Base-by-base conservation (phyloP, 2,888 invertebrate genomes). In the Germaria angustata region DNA sequence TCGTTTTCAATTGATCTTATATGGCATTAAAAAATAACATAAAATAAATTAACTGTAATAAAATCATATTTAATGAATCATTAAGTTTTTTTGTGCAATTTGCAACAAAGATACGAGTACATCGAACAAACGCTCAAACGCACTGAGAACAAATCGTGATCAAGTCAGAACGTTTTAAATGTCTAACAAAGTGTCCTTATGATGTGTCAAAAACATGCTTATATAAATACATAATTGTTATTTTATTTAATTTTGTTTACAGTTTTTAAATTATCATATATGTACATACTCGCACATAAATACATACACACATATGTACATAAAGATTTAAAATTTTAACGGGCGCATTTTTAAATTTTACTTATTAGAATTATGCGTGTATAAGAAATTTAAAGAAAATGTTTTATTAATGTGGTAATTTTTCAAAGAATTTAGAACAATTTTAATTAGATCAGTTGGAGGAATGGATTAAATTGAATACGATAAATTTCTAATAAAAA, bases 31-130 rank as follows among this genome's bases (percentile, higher is more conserved):
- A 81, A 69, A 68, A 77, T 53, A 75, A 65, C 65, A 78, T 65
- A 59, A 75, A 75, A 75, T 69, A 79, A 82, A 81, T 77, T 61
- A 82, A 82, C 82, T 79, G 81, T 82, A 75, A 78, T 82, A 79
- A 82, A 79, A 73, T 75, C 73, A 79, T 71, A 75, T 73, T 68
- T 78, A 75, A 82, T 82, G 82, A 82, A 71, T 82, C 82, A 82
- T 79, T 81, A n/a, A n/a, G n/a, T n/a, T n/a, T n/a, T n/a, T n/a
- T n/a, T n/a, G 20, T 59, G 59, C 72, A 72, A 72, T 57, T 65
- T 57, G 65, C 57, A 72, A 79, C 39, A 71, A 71, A 46, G 17
- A 61, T 39, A 57, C 24, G n/a, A n/a, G n/a, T n/a, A n/a, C n/a
- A 77, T 49, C 13, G 46, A 59, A 46, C 44, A 69, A 57, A 20